A percentile compares a stretch with the other conserved stretches of the same genome.
These are phyloP conservation scores for Chondrosia reniformis DNA, from an alignment of 37 sponge, comb jelly and placozoan genomes.

Conservation along the genomic window DNA sequence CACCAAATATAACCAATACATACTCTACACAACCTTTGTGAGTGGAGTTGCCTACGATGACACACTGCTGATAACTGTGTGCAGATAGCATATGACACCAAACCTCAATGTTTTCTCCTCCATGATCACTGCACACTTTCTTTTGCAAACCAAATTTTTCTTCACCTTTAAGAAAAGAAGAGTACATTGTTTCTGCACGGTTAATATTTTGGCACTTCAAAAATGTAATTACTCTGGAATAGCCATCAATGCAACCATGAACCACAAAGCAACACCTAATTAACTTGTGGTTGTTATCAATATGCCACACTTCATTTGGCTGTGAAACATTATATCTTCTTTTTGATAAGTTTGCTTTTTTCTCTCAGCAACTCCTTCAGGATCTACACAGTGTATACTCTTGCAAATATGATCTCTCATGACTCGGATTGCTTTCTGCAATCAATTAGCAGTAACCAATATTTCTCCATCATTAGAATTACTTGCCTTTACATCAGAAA, in stretches of 20 bases:
- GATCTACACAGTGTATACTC: conserved; percentile 5
- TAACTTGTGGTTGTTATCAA: conserved; percentile 18
- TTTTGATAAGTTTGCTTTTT: not conserved
- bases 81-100: not conserved
- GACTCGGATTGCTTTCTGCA: not conserved
- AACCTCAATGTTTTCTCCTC: conserved; percentile 5
- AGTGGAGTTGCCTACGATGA: conserved; percentile 19
- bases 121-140: conserved; percentile 5
- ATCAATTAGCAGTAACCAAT: conserved; percentile 6
- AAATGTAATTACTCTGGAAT: not conserved
- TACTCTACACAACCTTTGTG: conserved; percentile 15
- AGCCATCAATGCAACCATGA: conserved; percentile 16
- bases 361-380: not conserved
- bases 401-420: not conserved
- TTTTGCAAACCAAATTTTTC: conserved; percentile 1
- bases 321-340: not conserved
- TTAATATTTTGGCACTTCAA: not conserved
- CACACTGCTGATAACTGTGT: conserved; percentile 12
- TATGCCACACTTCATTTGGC: conserved; percentile 13
- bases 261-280: conserved; percentile 14
- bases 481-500: too few species aligned
- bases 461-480: conserved; percentile 40
- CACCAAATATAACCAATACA: not conserved
- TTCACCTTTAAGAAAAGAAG: not conserved
- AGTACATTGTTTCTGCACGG: not conserved